These are phyloP conservation scores for Drosophila vallismaia DNA, from an alignment of 2,888 invertebrate species.

Conservation along the genomic window DNA sequence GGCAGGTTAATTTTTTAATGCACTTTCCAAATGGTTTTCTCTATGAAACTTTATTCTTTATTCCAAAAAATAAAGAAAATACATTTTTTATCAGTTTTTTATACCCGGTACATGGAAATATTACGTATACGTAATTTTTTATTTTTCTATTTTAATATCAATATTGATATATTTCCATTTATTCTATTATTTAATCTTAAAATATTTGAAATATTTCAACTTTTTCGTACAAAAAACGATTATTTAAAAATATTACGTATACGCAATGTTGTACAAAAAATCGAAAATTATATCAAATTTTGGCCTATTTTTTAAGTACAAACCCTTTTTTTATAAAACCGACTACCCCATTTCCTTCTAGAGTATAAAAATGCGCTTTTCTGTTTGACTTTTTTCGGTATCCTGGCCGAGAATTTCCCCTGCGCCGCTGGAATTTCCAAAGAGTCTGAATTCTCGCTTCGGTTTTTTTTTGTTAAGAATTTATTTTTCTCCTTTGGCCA, in stretches of 20 bases:
- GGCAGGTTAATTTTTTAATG: background rate
- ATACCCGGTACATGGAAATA: too few species aligned
- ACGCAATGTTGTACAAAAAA: background rate
- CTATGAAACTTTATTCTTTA: too few species aligned
- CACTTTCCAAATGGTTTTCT: too few species aligned
- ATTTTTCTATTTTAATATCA: too few species aligned
- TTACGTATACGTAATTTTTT: too few species aligned
- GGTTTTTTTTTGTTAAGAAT: background rate
- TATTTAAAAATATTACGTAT: background rate
- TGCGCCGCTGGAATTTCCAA: constrained; percentile 48
- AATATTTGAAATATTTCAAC: background rate
- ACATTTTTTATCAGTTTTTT: background rate
- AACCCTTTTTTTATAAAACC: too few species aligned
- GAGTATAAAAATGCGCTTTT: constrained; percentile 18
- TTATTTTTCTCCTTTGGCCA: background rate
- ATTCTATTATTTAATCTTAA: too few species aligned
- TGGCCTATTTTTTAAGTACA: too few species aligned
- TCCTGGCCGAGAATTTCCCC: constrained; percentile 29
- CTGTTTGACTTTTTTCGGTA: constrained; percentile 6
- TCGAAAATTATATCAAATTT: background rate
- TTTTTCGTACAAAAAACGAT: background rate
- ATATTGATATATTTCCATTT: too few species aligned
- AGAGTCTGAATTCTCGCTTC: background rate
- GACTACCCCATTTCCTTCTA: background rate
- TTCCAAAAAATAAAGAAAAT: too few species aligned